These are phyloP conservation scores for Mesembrinibis cayennensis DNA, from an alignment of 2,113 vertebrate genomes.

Conservation along the genomic window DNA sequence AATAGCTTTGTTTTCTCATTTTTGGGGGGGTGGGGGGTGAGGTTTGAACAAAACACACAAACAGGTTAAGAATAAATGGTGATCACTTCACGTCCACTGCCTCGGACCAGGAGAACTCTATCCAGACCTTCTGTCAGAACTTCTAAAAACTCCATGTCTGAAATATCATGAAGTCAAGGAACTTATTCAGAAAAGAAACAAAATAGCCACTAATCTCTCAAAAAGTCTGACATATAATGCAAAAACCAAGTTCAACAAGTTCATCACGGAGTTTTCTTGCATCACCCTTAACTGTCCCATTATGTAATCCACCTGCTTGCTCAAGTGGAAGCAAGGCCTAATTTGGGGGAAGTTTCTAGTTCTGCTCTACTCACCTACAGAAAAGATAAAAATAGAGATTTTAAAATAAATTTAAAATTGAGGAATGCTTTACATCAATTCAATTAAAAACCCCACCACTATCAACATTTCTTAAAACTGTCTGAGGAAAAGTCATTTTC, in stretches of 20 bases:
- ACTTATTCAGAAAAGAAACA: background rate
- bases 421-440: background rate
- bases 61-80: constrained; percentile 90
- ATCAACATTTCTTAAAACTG: background rate
- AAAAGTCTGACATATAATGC: background rate
- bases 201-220: background rate
- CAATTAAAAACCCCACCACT: background rate
- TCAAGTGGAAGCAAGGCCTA: background rate
- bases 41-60: background rate
- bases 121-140: constrained; percentile 93
- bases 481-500: background rate
- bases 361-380: background rate
- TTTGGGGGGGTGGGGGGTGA: no score
- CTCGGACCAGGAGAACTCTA: constrained; percentile 90
- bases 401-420: background rate
- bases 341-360: background rate
- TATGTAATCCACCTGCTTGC: background rate
- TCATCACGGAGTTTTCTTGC: background rate
- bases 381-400: background rate
- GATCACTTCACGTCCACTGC: constrained; percentile 93
- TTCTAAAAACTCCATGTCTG: constrained; percentile 98
- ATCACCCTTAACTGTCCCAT: background rate
- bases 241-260: background rate
- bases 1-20: background rate
- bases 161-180: constrained; percentile 69